Percentiles rank a stretch among this genome's conserved stretches.
Evolutionary conservation across 2,797 vertebrate species (phyloP).

Genomic region (Delichon dasypus): DNA sequence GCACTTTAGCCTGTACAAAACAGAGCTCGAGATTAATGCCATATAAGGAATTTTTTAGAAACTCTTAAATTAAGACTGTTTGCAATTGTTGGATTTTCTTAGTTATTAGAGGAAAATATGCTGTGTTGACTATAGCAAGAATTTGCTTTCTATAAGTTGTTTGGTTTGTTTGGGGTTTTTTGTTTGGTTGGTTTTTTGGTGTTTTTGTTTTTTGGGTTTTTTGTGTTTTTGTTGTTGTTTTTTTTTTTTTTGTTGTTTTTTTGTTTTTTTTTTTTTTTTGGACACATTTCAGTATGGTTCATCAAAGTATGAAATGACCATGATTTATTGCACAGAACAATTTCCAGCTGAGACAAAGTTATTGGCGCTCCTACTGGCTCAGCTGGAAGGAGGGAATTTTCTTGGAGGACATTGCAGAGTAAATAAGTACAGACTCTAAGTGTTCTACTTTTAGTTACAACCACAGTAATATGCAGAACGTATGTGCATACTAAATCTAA

Average conservation of each 20-base stretch:
- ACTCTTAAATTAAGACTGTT: background rate
- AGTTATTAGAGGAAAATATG: background rate
- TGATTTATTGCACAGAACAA: conserved; percentile 1
- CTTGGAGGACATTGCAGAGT: background rate
- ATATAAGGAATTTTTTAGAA: background rate
- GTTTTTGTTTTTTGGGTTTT: too few species aligned
- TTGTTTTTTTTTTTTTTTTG: background rate
- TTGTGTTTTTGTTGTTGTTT: background rate
- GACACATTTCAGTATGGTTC: background rate
- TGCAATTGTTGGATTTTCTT: background rate
- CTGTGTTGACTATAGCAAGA: background rate
- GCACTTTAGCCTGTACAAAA: background rate
- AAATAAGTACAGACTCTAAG: background rate
- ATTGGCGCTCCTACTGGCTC: conserved; percentile 6
- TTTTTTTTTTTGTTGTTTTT: background rate
- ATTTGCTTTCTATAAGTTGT: background rate
- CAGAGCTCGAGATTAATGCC: background rate
- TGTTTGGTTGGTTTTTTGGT: too few species aligned
- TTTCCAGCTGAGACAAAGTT: conserved; percentile 36
- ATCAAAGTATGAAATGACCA: background rate
- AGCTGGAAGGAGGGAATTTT: conserved; percentile 6
- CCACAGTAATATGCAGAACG: background rate
- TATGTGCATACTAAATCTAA: conserved; percentile 9
- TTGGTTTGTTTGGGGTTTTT: background rate
- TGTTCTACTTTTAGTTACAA: background rate